Percentiles rank a stretch among this genome's conserved stretches.
These are phyloP conservation scores for Clarias gariepinus DNA, from an alignment of 2,113 vertebrate species.

Conservation along the genomic window DNA sequence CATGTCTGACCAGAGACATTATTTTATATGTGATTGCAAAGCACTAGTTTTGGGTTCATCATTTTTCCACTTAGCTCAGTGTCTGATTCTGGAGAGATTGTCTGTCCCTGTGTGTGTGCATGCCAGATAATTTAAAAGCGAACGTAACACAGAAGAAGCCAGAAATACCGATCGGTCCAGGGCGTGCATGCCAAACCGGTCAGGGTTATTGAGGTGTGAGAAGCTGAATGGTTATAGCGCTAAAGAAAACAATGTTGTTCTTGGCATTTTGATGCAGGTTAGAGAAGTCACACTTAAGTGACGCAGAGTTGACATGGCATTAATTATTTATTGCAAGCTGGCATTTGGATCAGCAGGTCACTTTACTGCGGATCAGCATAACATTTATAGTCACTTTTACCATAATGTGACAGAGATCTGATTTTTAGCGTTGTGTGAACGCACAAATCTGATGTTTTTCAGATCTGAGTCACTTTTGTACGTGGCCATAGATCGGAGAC, in stretches of 20 bases:
- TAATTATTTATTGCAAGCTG: not conserved
- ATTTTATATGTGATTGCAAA: not conserved
- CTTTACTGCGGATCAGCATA: too few relatives aligned
- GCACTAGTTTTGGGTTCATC: not conserved
- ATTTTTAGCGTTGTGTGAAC: too few relatives aligned
- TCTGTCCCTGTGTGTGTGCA: not conserved
- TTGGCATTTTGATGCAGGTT: not conserved
- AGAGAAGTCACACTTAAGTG: not conserved
- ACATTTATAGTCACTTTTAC: too few relatives aligned
- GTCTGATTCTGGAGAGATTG: not conserved
- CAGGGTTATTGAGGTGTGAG: not conserved
- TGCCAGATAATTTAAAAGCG: not conserved
- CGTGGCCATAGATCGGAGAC: too few relatives aligned
- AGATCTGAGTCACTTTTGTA: too few relatives aligned
- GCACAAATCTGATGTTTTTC: too few relatives aligned
- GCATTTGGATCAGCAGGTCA: too few relatives aligned
- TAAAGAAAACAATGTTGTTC: not conserved
- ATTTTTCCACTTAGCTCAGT: not conserved
- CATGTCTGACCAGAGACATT: not conserved
- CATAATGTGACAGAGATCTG: too few relatives aligned
- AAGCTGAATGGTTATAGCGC: not conserved
- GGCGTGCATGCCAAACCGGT: not conserved
- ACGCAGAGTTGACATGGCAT: not conserved
- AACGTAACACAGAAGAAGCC: not conserved
- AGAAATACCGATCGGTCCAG: not conserved